Conservation (phyloP, 2,797 vertebrate genomes). For the Cynodonichthys magdalenae region DNA sequence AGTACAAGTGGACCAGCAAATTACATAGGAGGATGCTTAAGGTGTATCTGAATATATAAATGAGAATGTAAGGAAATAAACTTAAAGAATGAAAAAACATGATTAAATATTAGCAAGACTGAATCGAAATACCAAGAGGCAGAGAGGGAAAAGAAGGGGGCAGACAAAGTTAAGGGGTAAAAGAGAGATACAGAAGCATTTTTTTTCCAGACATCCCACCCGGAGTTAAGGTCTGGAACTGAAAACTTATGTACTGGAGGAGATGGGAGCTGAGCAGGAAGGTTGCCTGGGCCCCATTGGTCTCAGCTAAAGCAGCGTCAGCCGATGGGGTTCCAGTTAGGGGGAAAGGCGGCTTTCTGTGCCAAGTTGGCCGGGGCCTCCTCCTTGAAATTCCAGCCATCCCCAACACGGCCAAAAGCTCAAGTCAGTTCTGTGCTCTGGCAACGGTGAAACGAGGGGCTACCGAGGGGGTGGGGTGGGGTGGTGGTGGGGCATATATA, state of each 20-base stretch:
- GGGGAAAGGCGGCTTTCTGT: conserved; percentile 73
- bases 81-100: conserved; percentile 13
- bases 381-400: conserved; percentile 82
- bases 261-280: conserved; percentile 58
- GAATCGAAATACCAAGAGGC: conserved; percentile 31
- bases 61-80: conserved; percentile 14
- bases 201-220: conserved; percentile 76
- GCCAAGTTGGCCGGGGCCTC: conserved; percentile 80
- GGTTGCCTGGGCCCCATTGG: conserved; percentile 72
- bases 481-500: conserved; percentile 69
- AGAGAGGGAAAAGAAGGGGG: conserved; percentile 5
- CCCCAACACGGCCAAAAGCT: conserved; percentile 77
- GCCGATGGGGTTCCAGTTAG: conserved; percentile 77
- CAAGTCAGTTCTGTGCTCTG: conserved; percentile 78
- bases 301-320: conserved; percentile 75
- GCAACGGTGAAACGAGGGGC: conserved; percentile 79
- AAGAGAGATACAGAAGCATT: conserved; percentile 56
- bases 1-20: conserved; percentile 13
- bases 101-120: conserved; percentile 30
- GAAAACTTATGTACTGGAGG: conserved; percentile 58
- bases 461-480: conserved; percentile 66
- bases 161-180: conserved; percentile 55
- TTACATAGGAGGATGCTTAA: conserved; percentile 1
- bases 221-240: conserved; percentile 67
- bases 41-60: conserved; percentile 12